Percentiles rank a stretch among this genome's conserved stretches.
Evolutionary conservation across 23 tunicate genomes (phyloP).

Genomic region (Phallusia fumigata): DNA sequence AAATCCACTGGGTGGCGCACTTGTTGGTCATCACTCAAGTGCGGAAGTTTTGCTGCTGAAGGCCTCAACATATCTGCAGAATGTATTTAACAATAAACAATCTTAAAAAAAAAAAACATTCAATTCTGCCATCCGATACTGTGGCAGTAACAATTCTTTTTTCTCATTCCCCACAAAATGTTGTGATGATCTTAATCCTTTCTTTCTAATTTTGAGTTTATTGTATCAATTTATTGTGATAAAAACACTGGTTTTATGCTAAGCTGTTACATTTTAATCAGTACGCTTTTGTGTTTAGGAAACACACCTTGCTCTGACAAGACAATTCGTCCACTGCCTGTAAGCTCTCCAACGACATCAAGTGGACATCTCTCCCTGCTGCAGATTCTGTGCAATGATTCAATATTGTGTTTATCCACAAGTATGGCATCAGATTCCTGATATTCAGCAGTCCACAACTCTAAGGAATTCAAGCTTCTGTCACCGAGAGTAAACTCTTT

Average conservation of each 20-base stretch:
- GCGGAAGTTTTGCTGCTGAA: neutral
- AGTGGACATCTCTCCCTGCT: slow-evolving; percentile 68
- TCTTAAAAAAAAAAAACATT: no score
- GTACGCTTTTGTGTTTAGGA: no score
- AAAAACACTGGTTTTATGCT: no score
- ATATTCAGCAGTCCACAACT: slow-evolving; percentile 92
- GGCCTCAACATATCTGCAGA: neutral
- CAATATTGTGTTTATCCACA: slow-evolving; percentile 16
- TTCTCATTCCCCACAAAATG: no score
- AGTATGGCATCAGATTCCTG: slow-evolving; percentile 89
- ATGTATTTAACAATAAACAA: no score
- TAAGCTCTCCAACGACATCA: slow-evolving; percentile 82
- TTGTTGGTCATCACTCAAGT: neutral
- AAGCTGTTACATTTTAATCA: no score
- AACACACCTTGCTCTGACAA: slow-evolving; percentile 62
- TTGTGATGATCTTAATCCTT: no score
- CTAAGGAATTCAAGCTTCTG: slow-evolving; percentile 49
- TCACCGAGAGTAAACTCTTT: slow-evolving; percentile 76
- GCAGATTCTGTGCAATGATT: slow-evolving; percentile 45
- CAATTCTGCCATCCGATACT: no score
- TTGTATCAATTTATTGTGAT: no score
- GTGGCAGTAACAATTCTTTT: no score
- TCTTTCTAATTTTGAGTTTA: no score
- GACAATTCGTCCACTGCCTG: slow-evolving; percentile 68
- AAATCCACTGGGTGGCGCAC: slow-evolving; percentile 68